phyloP scores from a whole-genome alignment of 2,797 vertebrate genomes.

The Manis crassicaudata region DNA sequence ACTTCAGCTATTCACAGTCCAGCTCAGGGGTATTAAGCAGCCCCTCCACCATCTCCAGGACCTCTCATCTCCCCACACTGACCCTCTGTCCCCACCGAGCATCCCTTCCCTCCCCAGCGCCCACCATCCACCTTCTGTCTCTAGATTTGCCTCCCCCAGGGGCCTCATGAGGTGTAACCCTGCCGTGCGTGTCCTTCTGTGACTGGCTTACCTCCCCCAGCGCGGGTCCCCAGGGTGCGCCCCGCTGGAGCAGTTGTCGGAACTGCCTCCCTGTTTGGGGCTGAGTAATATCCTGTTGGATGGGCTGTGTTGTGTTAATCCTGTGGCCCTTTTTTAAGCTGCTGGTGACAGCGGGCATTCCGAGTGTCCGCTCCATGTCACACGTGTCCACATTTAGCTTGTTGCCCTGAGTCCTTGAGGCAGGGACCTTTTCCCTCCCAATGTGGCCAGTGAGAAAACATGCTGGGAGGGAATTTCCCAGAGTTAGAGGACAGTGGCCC shows the following conservation, averaged over 20 bases:
- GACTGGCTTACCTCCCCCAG: not conserved
- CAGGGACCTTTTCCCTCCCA: not conserved
- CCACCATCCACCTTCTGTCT: not conserved
- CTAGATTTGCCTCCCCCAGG: not conserved
- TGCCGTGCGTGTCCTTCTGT: not conserved
- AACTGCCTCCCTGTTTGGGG: not conserved
- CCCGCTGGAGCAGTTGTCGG: accelerated
- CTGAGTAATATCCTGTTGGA: accelerated
- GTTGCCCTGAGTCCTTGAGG: not conserved
- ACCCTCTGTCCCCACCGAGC: not conserved
- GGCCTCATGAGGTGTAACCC: accelerated
- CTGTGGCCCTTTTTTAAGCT: not conserved
- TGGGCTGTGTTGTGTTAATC: too few species aligned
- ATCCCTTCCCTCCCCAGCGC: not conserved
- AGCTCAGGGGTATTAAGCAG: too few species aligned
- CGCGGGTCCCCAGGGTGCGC: too few species aligned
- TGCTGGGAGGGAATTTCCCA: not conserved
- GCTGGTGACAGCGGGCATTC: too few species aligned
- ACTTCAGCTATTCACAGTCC: too few species aligned
- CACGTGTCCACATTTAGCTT: not conserved
- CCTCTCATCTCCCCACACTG: not conserved
- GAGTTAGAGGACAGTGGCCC: not conserved
- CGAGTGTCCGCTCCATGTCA: not conserved
- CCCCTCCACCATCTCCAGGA: not conserved
- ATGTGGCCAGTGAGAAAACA: not conserved